These are phyloP conservation scores for Piprites chloris DNA, from an alignment of 2,113 vertebrate species.

Conservation along the genomic window DNA sequence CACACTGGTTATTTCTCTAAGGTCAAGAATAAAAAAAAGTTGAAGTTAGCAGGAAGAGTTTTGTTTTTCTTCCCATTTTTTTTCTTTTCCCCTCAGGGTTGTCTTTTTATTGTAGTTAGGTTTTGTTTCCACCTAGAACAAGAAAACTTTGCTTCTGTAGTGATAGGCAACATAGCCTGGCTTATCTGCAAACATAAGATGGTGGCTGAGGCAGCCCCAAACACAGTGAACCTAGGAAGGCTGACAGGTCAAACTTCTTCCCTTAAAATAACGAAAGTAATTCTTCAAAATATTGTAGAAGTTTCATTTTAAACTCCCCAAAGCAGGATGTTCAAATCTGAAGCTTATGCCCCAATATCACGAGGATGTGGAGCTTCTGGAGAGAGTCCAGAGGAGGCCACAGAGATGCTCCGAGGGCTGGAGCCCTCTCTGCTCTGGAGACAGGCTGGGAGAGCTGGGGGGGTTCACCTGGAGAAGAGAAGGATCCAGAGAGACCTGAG, in stretches of 20 bases:
- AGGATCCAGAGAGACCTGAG: background rate
- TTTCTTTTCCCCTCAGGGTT: background rate
- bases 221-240: background rate
- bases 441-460: background rate
- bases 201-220: background rate
- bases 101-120: background rate
- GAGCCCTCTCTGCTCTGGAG: background rate
- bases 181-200: background rate
- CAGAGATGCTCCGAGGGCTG: background rate
- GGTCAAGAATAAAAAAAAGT: background rate
- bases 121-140: background rate
- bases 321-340: background rate
- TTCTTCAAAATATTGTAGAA: background rate
- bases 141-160: background rate
- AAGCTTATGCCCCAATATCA: background rate
- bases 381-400: background rate
- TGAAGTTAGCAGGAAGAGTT: background rate
- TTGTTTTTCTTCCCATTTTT: background rate
- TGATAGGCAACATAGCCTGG: accelerated
- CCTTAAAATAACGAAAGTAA: background rate
- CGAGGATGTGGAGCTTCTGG: accelerated
- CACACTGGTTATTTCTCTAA: background rate
- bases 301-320: background rate
- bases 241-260: background rate
- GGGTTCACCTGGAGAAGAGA: background rate